phyloP scores from a whole-genome alignment of 2,888 invertebrate genomes.

The Phengaris alcon region DNA sequence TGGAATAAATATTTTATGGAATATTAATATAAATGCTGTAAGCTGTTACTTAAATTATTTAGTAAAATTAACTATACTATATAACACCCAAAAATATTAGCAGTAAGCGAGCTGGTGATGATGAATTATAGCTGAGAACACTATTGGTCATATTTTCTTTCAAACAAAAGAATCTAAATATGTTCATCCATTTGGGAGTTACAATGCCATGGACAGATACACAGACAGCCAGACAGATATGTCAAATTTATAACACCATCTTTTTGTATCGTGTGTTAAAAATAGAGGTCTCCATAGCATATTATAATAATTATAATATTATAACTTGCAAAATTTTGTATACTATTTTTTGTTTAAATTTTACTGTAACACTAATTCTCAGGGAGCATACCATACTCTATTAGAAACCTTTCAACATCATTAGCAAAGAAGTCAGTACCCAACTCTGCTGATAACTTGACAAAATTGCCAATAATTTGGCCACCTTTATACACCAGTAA shows the following conservation, averaged over 20 bases:
- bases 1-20: not conserved
- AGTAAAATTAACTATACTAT: not conserved
- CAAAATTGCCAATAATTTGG: constrained; percentile 94
- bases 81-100: not conserved
- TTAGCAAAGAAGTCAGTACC: constrained; percentile 93
- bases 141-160: too few species aligned
- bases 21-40: not conserved
- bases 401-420: constrained; percentile 93
- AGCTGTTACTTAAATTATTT: not conserved
- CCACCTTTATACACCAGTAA: constrained; percentile 94
- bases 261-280: too few species aligned
- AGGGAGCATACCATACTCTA: constrained; percentile 89
- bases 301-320: not conserved
- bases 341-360: not conserved
- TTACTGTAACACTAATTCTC: constrained; percentile 59
- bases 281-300: not conserved
- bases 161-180: too few species aligned
- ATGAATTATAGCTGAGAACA: not conserved
- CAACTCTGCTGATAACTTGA: constrained; percentile 90
- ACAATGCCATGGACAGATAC: too few species aligned
- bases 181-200: too few species aligned
- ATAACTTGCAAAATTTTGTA: not conserved
- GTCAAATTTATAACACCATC: too few species aligned
- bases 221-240: too few species aligned
- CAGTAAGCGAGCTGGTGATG: not conserved